phyloP scores from a whole-genome alignment of 2,113 vertebrate genomes.

The Phyllopteryx taeniolatus region DNA sequence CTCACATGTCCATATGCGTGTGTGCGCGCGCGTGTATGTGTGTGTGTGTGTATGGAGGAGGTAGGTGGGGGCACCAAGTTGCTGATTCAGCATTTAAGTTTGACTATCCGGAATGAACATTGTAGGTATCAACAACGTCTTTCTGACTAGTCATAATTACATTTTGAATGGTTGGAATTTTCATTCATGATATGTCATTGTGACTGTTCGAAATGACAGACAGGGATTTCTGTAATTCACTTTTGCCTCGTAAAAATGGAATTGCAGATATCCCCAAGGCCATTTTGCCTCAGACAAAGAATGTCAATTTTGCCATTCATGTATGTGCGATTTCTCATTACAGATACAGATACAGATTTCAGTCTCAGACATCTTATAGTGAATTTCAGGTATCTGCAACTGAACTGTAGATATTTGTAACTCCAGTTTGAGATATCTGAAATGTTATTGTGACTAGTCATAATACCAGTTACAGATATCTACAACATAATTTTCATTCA shows the following conservation, averaged over 20 bases:
- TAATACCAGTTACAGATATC: not conserved
- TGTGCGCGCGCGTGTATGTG: slow-evolving; percentile 3
- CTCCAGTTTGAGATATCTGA: not conserved
- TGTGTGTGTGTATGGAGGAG: not conserved
- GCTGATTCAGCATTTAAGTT: not conserved
- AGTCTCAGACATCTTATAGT: not conserved
- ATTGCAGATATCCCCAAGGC: not conserved
- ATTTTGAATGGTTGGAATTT: not conserved
- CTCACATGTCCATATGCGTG: not conserved
- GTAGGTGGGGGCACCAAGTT: not conserved
- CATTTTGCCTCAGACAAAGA: too few relatives aligned
- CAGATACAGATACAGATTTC: not conserved
- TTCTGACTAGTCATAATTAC: not conserved
- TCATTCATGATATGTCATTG: not conserved
- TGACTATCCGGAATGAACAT: not conserved
- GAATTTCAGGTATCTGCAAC: not conserved
- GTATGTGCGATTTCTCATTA: not conserved
- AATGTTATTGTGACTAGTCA: not conserved
- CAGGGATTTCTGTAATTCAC: not conserved
- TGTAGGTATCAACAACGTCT: not conserved
- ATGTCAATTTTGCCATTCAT: not conserved
- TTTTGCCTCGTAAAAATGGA: not conserved
- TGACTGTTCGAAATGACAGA: not conserved
- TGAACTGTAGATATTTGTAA: not conserved
- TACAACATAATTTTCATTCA: not conserved